Evolutionary conservation across 2,888 invertebrate genomes (phyloP).

Genomic region (Allophyes oxyacanthae): DNA sequence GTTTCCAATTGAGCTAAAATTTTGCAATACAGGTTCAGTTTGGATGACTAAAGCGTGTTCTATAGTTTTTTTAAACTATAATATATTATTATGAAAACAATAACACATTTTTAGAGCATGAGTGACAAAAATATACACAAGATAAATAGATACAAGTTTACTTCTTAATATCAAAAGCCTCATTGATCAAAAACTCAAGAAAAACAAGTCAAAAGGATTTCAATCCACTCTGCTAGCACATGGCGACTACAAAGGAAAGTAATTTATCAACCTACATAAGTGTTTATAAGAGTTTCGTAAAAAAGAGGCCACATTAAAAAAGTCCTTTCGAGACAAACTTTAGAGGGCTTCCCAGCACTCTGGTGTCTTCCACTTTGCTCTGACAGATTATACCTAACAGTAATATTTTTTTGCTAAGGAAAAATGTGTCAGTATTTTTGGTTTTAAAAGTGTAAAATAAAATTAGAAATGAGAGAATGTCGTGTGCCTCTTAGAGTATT

Average conservation of each 20-base stretch:
- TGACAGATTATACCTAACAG: not conserved
- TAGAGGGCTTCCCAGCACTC: conserved; percentile 10
- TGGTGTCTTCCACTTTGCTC: conserved; percentile 20
- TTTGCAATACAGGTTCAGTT: too few species aligned
- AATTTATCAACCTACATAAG: conserved; percentile 55
- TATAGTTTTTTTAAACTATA: too few species aligned
- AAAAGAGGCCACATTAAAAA: conserved; percentile 44
- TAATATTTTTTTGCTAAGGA: conserved; percentile 5
- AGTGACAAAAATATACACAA: too few species aligned
- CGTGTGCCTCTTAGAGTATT: conserved; percentile 5
- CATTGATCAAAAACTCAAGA: conserved; percentile 23
- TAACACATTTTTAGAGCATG: too few species aligned
- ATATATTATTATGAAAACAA: too few species aligned
- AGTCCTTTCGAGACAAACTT: conserved; percentile 37
- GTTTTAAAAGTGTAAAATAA: not conserved
- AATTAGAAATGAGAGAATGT: not conserved
- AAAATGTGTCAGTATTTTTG: conserved; percentile 6
- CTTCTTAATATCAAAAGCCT: conserved; percentile 7
- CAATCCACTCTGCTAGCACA: conserved; percentile 40
- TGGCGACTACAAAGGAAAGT: conserved; percentile 44
- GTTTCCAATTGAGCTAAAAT: too few species aligned
- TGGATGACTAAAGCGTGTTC: too few species aligned
- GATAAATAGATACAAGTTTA: too few species aligned
- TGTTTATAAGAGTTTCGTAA: conserved; percentile 43
- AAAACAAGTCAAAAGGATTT: conserved; percentile 33